phyloP scores from a whole-genome alignment of 2,888 invertebrate genomes.

The Caenorhabditis zanzibari region DNA sequence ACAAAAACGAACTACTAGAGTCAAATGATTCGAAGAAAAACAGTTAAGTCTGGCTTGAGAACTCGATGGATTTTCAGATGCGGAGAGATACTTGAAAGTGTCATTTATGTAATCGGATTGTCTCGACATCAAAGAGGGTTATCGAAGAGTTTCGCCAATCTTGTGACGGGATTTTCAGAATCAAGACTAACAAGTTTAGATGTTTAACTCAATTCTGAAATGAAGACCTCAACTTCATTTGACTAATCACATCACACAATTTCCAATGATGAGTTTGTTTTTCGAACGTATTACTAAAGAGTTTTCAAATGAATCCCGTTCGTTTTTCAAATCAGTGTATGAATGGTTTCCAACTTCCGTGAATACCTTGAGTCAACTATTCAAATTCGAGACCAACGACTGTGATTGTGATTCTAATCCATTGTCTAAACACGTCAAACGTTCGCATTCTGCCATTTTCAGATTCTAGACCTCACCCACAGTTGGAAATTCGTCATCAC shows the following conservation, averaged over 20 bases:
- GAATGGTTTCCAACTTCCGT: slow-evolving; percentile 40
- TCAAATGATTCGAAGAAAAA: slow-evolving; percentile 25
- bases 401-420: slow-evolving; percentile 44
- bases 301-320: slow-evolving; percentile 26
- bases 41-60: slow-evolving; percentile 8
- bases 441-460: slow-evolving; percentile 23
- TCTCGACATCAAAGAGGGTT: slow-evolving; percentile 29
- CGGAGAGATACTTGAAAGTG: slow-evolving; percentile 15
- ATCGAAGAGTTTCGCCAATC: slow-evolving; percentile 17
- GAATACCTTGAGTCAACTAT: slow-evolving; percentile 36
- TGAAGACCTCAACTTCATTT: neutral
- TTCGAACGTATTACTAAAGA: neutral
- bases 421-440: slow-evolving; percentile 46
- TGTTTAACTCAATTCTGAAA: slow-evolving; percentile 14
- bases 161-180: slow-evolving; percentile 13
- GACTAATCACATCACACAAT: neutral
- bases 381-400: slow-evolving; percentile 25
- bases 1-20: neutral
- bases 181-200: slow-evolving; percentile 7
- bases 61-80: neutral
- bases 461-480: neutral
- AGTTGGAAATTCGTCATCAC: slow-evolving; percentile 18
- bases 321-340: neutral
- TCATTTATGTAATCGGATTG: slow-evolving; percentile 35
- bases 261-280: neutral